Percentiles rank a stretch among this genome's conserved stretches.
phyloP scores from a whole-genome alignment of 1,140 invertebrate genomes.

The Thaumatotibia leucotreta region DNA sequence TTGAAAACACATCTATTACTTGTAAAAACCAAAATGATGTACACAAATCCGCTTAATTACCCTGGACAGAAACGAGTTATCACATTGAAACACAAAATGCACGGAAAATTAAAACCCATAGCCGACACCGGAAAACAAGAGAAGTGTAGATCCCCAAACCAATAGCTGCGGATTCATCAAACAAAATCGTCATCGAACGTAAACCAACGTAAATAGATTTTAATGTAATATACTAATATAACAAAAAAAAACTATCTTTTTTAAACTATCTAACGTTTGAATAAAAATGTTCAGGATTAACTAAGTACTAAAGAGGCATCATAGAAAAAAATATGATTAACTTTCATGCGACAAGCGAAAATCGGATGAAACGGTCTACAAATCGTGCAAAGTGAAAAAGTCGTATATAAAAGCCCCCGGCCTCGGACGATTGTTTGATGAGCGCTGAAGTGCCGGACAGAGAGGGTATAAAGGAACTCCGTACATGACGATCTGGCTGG shows the following conservation, averaged over 20 bases:
- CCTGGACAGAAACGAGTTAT: conserved; percentile 6
- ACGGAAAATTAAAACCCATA: conserved; percentile 41
- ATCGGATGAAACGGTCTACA: not conserved
- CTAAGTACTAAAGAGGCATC: not conserved
- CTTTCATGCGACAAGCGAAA: not conserved
- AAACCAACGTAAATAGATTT: not conserved
- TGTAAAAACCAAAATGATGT: not conserved
- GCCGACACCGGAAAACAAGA: conserved; percentile 40
- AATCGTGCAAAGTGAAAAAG: not conserved
- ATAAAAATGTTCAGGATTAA: too few relatives aligned
- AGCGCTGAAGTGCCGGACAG: conserved; percentile 28
- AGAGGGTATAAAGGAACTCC: conserved; percentile 22
- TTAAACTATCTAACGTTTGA: too few relatives aligned
- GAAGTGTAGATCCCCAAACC: conserved; percentile 36
- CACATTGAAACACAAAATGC: conserved; percentile 16
- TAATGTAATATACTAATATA: not conserved
- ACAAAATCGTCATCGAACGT: conserved; percentile 31
- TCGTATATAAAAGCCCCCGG: not conserved
- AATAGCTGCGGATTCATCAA: conserved; percentile 43
- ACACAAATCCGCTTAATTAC: not conserved
- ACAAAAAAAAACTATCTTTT: not conserved
- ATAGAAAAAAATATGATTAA: not conserved
- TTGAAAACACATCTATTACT: not conserved
- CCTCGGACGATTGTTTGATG: conserved; percentile 32
- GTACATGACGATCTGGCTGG: conserved; percentile 91